These are phyloP conservation scores for Lacerta viridis DNA, from an alignment of 2,797 vertebrate species.

Conservation along the genomic window DNA sequence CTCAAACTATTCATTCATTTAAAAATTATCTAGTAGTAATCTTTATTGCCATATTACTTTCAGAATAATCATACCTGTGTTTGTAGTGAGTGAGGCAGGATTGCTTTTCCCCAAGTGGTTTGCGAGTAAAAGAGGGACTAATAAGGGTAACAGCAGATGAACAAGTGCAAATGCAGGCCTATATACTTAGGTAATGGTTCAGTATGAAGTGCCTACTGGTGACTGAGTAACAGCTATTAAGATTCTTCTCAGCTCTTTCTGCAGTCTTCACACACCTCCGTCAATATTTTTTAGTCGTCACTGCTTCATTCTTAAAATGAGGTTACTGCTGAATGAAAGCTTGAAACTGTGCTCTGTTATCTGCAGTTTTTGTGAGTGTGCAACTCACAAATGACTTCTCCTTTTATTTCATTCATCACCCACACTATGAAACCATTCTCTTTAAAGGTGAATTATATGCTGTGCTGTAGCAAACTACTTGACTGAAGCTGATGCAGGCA, in stretches of 20 bases:
- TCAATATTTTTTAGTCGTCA: neutral
- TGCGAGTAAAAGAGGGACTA: neutral
- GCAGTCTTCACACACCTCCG: neutral
- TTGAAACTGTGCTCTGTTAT: constrained; percentile 12
- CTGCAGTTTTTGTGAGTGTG: neutral
- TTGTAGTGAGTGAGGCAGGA: neutral
- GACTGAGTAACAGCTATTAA: neutral
- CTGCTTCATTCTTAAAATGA: neutral
- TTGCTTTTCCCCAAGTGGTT: neutral
- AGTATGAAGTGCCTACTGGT: neutral
- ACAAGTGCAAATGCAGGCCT: neutral
- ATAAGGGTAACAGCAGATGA: neutral
- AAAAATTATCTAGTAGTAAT: neutral
- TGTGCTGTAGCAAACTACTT: neutral
- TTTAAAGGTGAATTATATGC: neutral
- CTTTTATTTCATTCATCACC: neutral
- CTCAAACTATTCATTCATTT: neutral
- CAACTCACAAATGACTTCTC: neutral
- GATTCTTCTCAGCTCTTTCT: neutral
- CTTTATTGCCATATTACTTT: neutral
- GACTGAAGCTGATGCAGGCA: neutral
- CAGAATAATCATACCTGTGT: neutral
- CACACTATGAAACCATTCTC: neutral
- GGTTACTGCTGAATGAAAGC: neutral
- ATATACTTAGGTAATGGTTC: neutral